Base-by-base conservation (phyloP, 2,888 invertebrate species). In the Eilema caniola region DNA sequence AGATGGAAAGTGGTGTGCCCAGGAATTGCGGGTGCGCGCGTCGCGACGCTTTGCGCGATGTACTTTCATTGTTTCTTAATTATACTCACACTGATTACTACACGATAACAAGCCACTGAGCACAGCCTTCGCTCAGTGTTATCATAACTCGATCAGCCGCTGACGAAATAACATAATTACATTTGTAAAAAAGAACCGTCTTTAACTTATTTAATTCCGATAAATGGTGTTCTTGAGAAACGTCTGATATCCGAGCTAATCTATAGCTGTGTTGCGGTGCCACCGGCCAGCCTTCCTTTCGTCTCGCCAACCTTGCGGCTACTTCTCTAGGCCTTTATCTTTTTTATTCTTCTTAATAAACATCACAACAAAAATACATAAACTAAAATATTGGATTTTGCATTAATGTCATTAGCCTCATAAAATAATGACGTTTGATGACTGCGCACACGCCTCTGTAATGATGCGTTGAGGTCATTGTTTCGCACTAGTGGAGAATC, bases 21-120 rank as follows among this genome's bases (percentile, higher is more conserved):
- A 62, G 24, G 62, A 62, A 23, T 5, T 12, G 37, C 37, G 62
- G 14, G 23, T 37, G 62, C 33, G 61, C 25, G 31, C 24, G 24
- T 4, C 28, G 37, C 47, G 53, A 65, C 31, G 66, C 66, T 59
- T 53, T 16, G 61, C 61, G 23, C 16, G 4, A 53, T 61, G 20
- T 53, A 67, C 62, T 37, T 56, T 56, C 31, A 47, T 67, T 67
- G 67, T 71, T 71, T 63, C 71, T 47, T 53, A 60, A 71, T 53
- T 60, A 37, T 66, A 63, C 60, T 25, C 62, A 66, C 61, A 65
- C 64, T 28, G 59, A 59, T 67, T 67, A 63, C 24, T 64, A 11
- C 64, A 61, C 33, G 61, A 67, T 64, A 60, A 71, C 67, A n/a
- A 64, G 65, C 62, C 56, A 63, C 70, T 66, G 37, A 56, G 24